Evolutionary conservation across 2,113 vertebrate genomes (phyloP).

Genomic region (Menura novaehollandiae): DNA sequence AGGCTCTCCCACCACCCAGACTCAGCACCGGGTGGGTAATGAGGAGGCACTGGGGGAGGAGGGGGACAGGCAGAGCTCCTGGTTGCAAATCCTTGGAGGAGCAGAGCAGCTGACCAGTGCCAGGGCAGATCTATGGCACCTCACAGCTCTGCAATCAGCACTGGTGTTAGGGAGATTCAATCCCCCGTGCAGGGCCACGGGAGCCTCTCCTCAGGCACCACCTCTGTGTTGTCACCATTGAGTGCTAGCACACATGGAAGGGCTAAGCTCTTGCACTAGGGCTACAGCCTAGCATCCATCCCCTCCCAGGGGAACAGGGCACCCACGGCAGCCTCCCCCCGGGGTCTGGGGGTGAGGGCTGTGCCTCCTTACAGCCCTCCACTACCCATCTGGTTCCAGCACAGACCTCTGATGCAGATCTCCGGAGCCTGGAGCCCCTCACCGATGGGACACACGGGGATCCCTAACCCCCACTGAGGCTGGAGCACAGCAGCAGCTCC

Average conservation of each 20-base stretch:
- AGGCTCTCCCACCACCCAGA: not conserved
- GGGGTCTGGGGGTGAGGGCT: rapidly evolving
- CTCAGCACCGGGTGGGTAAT: rapidly evolving
- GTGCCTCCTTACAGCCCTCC: rapidly evolving
- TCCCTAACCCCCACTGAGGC: too few species aligned
- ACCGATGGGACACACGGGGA: rapidly evolving
- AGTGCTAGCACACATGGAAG: rapidly evolving
- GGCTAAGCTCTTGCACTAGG: too few species aligned
- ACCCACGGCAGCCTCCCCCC: too few species aligned
- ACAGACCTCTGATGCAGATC: rapidly evolving
- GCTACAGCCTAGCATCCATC: not conserved
- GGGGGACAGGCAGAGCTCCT: not conserved
- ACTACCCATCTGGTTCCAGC: rapidly evolving
- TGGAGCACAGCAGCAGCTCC: rapidly evolving
- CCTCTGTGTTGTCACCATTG: rapidly evolving
- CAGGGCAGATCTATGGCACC: not conserved
- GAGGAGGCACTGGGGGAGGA: too few species aligned
- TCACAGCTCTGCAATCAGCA: not conserved
- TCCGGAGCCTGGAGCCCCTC: not conserved
- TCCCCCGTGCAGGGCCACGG: too few species aligned
- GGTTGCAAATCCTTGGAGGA: not conserved
- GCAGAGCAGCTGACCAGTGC: rapidly evolving
- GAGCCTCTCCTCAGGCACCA: not conserved
- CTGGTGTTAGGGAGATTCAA: rapidly evolving
- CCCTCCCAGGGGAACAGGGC: rapidly evolving